phyloP scores from a whole-genome alignment of 2,888 invertebrate species.

The Galerucella nymphaeae region DNA sequence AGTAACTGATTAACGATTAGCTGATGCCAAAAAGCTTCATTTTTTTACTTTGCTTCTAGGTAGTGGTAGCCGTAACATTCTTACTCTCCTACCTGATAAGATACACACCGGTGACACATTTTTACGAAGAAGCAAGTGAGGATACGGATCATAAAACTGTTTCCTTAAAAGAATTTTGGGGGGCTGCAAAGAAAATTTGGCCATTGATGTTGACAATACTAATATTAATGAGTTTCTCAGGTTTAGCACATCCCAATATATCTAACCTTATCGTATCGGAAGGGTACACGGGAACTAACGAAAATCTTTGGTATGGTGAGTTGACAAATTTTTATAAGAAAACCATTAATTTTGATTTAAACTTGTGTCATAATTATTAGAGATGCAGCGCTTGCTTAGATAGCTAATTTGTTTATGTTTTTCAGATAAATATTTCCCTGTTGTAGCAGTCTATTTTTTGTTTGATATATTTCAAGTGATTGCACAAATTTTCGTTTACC shows the following conservation, averaged over 20 bases:
- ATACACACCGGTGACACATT: slow-evolving; percentile 14
- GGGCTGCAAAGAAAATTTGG: slow-evolving; percentile 40
- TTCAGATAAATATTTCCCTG: slow-evolving; percentile 44
- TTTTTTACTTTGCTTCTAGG: neutral
- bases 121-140: slow-evolving; percentile 8
- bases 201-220: slow-evolving; percentile 37
- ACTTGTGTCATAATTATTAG: neutral
- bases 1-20: too few relatives aligned
- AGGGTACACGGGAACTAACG: slow-evolving; percentile 37
- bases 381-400: too few relatives aligned
- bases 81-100: slow-evolving; percentile 27
- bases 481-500: slow-evolving; percentile 35
- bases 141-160: neutral
- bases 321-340: neutral
- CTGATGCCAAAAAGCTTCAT: too few relatives aligned
- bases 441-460: slow-evolving; percentile 43
- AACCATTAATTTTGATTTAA: neutral
- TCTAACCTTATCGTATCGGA: slow-evolving; percentile 47
- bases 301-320: slow-evolving; percentile 44
- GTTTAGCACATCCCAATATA: slow-evolving; percentile 44
- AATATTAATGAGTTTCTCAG: slow-evolving; percentile 28
- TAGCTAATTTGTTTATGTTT: slow-evolving; percentile 1
- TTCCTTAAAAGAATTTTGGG: slow-evolving; percentile 7
- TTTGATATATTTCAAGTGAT: slow-evolving; percentile 33
- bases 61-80: slow-evolving; percentile 28